Evolutionary conservation across 2,888 invertebrate species (phyloP), one percentile per base, ranked within the genome.

Genomic region (Sialis lutaria): DNA sequence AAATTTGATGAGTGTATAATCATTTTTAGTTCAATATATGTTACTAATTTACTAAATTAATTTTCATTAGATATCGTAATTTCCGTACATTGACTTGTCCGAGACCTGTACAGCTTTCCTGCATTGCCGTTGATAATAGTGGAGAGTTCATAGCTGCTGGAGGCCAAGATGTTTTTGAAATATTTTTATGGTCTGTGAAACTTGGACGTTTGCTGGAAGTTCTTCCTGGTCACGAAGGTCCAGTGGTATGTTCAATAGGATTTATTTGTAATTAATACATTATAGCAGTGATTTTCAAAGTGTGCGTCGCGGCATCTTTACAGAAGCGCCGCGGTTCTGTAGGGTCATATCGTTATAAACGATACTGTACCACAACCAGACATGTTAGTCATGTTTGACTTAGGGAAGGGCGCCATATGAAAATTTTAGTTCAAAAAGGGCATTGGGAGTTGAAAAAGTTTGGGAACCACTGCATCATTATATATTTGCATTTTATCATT

Each of bases 21-120:
- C 22, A 22, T 22, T 22, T 22, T 22, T 22, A 22, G 22, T 2
- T 22, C 22, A 22, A 4, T 22, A 22, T 22, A 22, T 9, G 4
- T 9, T 35, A 35, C 8, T 35, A 35, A 35, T 35, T 35, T n/a
- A n/a, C n/a, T 35, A 9, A 40, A 40, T 13, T 1, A 12, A 10
- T 37, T 9, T 9, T 13, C 7, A 60, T 32, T 59, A 90, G 96
- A 56, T 98, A 98, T 65, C 87, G 97, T 39, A 98, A 98, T 67
- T 99, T 98, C 69, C 81, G 92, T 43, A 98, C 97, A 0, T 79
- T 97, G 49, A 90, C 93, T 0, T 87, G 95, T 0, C 92, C 95
- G 0, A 75, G 80, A 43, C 84, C 90, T 0, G 88, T 87, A 0
- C 97, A 98, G 67, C 92, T 99, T 64, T 78, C 86, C 8, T 89